Base-by-base conservation (phyloP, 2,113 vertebrate genomes). In the Pelodiscus sinensis region DNA sequence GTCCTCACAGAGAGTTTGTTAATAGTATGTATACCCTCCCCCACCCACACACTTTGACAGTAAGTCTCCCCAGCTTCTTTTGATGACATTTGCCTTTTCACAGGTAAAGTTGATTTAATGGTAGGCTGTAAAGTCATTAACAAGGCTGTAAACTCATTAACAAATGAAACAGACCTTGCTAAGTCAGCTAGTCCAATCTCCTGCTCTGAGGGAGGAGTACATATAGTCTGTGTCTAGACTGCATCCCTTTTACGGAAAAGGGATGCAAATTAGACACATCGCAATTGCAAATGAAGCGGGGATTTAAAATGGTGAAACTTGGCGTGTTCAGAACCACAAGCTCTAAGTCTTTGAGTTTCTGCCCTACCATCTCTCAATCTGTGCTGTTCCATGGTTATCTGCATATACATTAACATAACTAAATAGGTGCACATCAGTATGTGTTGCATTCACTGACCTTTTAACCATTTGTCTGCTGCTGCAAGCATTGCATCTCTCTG, bases 391-490 rank as follows among this genome's bases (percentile, higher is more conserved):
- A 22, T 75, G 21, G 10, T 21, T 75, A 75, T 75, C 35, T 44
- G 35, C 21, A 25, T 75, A 25, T 44, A 24, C 18, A 44, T 38
- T 38, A 75, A 24, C 35, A 44, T 35, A 21, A 75, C 11, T 75
- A 75, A 75, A 24, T 13, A 14, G 21, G 38, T 21, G 35, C 35
- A 21, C 5, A 13, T 50, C 38, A 50, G 73, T 19, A 31, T 50
- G 38, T 50, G 75, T n/a, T 79, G 80, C 35, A 55, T 81, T 54
- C 12, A 96, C 98, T 93, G 78, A 99, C 99, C 99, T 97, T 95
- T 98, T 73, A 99, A 96, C 98, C 98, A 99, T 93, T 97, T 98
- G 62, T 99, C 96, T 93, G 99, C 99, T 54, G 98, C 98, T 86
- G 92, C 79, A 89, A 99, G 62, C 95, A 99, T 97, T 11, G 98